Conservation (phyloP, 2,888 invertebrate genomes). For the Hypolimnas misippus region DNA sequence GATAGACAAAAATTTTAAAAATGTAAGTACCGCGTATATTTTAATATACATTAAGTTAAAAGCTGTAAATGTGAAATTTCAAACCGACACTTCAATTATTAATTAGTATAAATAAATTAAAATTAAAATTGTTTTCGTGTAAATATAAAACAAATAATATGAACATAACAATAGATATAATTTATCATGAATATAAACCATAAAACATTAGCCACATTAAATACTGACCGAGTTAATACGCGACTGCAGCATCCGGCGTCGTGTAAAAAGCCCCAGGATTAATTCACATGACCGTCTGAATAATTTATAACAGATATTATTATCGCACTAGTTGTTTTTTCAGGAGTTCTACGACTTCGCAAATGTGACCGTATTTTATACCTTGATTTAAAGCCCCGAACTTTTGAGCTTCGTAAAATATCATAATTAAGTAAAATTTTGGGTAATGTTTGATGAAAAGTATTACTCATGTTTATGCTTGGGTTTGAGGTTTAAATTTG, state of each 20-base stretch:
- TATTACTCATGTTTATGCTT: neutral
- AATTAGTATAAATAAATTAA: too few species aligned
- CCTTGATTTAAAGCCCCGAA: slow-evolving; percentile 5
- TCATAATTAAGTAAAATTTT: neutral
- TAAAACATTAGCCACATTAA: neutral
- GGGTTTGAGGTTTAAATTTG: too few species aligned
- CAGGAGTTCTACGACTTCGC: slow-evolving; percentile 37
- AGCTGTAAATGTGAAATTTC: too few species aligned
- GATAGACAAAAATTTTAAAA: too few species aligned
- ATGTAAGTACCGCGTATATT: too few species aligned
- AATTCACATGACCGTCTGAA: slow-evolving; percentile 59
- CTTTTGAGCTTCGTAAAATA: slow-evolving; percentile 8
- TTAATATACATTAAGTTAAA: too few species aligned
- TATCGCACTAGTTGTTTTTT: slow-evolving; percentile 55
- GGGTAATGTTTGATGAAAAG: neutral
- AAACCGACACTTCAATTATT: too few species aligned
- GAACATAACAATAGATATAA: too few species aligned
- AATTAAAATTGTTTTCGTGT: too few species aligned
- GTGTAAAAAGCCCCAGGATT: slow-evolving; percentile 59
- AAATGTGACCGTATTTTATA: slow-evolving; percentile 12
- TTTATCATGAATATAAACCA: neutral
- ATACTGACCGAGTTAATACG: neutral
- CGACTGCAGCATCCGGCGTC: slow-evolving; percentile 26
- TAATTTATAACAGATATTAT: slow-evolving; percentile 62
- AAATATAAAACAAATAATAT: too few species aligned